Percentiles rank a stretch among this genome's conserved stretches.
phyloP scores from a whole-genome alignment of 2,888 invertebrate species.

The Eupithecia subfuscata region DNA sequence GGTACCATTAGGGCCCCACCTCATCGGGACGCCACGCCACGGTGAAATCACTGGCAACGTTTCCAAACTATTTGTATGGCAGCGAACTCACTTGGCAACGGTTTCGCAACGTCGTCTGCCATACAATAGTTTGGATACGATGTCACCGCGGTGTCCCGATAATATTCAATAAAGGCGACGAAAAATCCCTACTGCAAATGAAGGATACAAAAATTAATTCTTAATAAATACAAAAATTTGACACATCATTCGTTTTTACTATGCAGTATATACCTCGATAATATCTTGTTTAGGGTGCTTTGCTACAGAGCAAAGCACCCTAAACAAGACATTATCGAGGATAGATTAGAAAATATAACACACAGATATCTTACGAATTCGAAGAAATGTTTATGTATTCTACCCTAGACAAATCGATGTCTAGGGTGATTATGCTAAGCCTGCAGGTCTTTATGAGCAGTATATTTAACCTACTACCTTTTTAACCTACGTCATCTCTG shows the following conservation, averaged over 20 bases:
- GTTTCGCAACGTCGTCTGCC: no score
- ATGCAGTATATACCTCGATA: not conserved
- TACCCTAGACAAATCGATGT: not conserved
- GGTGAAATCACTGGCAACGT: no score
- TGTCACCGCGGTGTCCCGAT: no score
- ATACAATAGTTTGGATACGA: no score
- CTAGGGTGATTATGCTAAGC: not conserved
- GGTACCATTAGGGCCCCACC: not conserved
- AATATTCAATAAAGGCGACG: not conserved
- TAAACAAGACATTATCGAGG: not conserved
- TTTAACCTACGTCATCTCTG: not conserved
- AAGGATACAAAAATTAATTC: no score
- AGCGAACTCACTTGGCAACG: no score
- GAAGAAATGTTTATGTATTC: not conserved
- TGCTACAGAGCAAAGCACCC: no score
- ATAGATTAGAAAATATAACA: not conserved
- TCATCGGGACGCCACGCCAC: no score
- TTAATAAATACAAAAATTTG: not conserved
- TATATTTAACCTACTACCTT: not conserved
- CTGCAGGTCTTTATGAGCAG: not conserved
- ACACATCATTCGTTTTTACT: not conserved
- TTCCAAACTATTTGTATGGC: no score
- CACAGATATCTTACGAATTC: not conserved
- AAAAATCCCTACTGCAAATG: not conserved
- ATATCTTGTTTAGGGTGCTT: no score